Base-by-base conservation (phyloP, 2,113 vertebrate genomes). In the Piprites chloris region DNA sequence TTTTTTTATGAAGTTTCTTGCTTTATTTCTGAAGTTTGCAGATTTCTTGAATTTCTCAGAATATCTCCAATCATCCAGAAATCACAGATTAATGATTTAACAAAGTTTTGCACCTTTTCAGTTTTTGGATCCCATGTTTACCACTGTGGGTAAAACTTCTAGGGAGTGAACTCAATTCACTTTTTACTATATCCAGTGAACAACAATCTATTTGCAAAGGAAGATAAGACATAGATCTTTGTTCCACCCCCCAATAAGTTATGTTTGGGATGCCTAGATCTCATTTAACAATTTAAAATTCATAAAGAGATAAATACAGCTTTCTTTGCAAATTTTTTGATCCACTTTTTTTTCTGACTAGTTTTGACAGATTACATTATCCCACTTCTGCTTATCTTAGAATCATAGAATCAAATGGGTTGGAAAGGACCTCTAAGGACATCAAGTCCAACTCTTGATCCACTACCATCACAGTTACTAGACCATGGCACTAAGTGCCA, bases 51-150 rank as follows among this genome's bases (percentile, higher is more conserved):
- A 17, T 49, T 61, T 58, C 79, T 75, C 20, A 28, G 21, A 44
- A 7, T 42, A 5, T 5, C 68, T 79, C 37, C 14, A 52, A 27
- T 83, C 15, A 44, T 37, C 5, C 14, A 79, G 7, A 63, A 58
- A 67, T 42, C 39, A 66, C 9, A 79, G 18, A 68, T 15, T 30
- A 72, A 61, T 27, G 7, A 39, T 66, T 90, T 75, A 41, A 44
- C 17, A 42, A 53, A 44, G 3, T 41, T 58, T 56, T 7, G 18
- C 7, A 6, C 41, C 1, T 35, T 24, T 55, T 84, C 0, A 0
- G 7, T 0, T 24, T 85, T 71, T 61, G 16, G 2, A 13, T 72
- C 5, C 1, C 0, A 0, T 73, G 11, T 66, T 87, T 58, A 15
- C 23, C 17, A 47, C 2, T 19, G 11, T 8, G 8, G 4, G 5